phyloP scores from a whole-genome alignment of 2,888 invertebrate species.

The Desoria tigrina region DNA sequence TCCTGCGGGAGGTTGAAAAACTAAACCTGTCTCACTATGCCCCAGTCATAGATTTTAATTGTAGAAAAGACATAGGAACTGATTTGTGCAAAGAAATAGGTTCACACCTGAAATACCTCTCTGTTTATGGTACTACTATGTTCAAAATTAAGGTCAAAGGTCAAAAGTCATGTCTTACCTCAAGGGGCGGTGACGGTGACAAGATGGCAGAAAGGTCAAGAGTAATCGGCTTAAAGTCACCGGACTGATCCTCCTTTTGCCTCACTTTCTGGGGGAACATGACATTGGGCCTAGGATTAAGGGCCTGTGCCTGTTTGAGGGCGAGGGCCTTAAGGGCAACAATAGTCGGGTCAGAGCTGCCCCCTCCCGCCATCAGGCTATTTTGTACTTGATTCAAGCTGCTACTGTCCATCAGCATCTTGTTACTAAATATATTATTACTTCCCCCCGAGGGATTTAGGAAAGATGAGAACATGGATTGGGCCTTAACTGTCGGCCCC shows the following conservation, averaged over 20 bases:
- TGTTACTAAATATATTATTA: slow-evolving; percentile 18
- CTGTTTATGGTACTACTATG: too few relatives aligned
- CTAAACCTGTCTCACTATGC: too few relatives aligned
- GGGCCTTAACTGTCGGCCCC: slow-evolving; percentile 1
- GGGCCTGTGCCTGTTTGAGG: slow-evolving; percentile 41
- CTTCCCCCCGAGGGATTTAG: slow-evolving; percentile 1
- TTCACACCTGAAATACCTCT: too few relatives aligned
- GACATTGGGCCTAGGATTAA: slow-evolving; percentile 42
- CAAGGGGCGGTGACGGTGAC: slow-evolving; percentile 40
- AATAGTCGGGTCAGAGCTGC: slow-evolving; percentile 34
- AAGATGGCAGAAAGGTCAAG: slow-evolving; percentile 49
- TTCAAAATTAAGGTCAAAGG: too few relatives aligned
- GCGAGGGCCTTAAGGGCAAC: slow-evolving; percentile 47
- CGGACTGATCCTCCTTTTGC: slow-evolving; percentile 32
- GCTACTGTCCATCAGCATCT: slow-evolving; percentile 17
- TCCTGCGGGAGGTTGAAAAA: too few relatives aligned
- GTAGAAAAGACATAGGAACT: too few relatives aligned
- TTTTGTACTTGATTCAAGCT: slow-evolving; percentile 15
- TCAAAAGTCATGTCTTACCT: too few relatives aligned
- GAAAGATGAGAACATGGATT: slow-evolving; percentile 8
- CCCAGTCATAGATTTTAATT: too few relatives aligned
- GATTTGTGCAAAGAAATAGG: too few relatives aligned
- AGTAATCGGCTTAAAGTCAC: slow-evolving; percentile 35
- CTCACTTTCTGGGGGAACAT: slow-evolving; percentile 36
- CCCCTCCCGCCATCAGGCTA: neutral